Evolutionary conservation across 2,797 vertebrate species (phyloP).

Genomic region (Manis pentadactyla): DNA sequence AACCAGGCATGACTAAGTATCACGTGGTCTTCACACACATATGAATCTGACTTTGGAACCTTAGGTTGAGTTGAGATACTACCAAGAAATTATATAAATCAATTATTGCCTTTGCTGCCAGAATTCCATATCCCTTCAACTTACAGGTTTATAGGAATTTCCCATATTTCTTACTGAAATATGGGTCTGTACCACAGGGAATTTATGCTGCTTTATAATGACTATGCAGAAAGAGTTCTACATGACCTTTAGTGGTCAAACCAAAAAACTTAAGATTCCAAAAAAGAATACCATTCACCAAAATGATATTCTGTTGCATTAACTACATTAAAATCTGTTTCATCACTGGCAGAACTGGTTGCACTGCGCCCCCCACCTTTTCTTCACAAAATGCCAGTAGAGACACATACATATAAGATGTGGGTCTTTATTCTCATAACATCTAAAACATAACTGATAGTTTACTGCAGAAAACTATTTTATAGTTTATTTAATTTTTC

Average conservation of each 20-base stretch:
- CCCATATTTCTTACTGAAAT: conserved; percentile 85
- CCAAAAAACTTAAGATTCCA: conserved; percentile 74
- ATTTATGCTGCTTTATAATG: conserved; percentile 90
- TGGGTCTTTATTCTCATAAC: conserved; percentile 70
- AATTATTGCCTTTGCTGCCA: conserved; percentile 82
- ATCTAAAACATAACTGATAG: conserved; percentile 8
- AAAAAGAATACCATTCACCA: conserved; percentile 53
- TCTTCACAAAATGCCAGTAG: conserved; percentile 59
- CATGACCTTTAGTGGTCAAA: conserved; percentile 80
- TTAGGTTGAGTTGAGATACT: conserved; percentile 74
- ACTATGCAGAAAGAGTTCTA: conserved; percentile 96
- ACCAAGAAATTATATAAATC: conserved; percentile 72
- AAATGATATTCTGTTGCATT: not conserved
- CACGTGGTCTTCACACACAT: conserved; percentile 53
- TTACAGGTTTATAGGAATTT: conserved; percentile 83
- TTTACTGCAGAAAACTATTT: conserved; percentile 77
- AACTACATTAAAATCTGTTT: conserved; percentile 65
- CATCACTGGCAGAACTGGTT: conserved; percentile 52
- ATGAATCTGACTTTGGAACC: conserved; percentile 75
- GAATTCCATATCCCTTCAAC: conserved; percentile 74
- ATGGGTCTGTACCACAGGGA: conserved; percentile 84
- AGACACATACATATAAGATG: conserved; percentile 35
- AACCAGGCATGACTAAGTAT: conserved; percentile 70
- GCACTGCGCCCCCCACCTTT: not conserved
- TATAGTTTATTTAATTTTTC: conserved; percentile 67